A percentile compares a stretch with the other conserved stretches of the same genome.
Conservation (phyloP, 2,113 vertebrate genomes). For the Pachycephala philippinensis region DNA sequence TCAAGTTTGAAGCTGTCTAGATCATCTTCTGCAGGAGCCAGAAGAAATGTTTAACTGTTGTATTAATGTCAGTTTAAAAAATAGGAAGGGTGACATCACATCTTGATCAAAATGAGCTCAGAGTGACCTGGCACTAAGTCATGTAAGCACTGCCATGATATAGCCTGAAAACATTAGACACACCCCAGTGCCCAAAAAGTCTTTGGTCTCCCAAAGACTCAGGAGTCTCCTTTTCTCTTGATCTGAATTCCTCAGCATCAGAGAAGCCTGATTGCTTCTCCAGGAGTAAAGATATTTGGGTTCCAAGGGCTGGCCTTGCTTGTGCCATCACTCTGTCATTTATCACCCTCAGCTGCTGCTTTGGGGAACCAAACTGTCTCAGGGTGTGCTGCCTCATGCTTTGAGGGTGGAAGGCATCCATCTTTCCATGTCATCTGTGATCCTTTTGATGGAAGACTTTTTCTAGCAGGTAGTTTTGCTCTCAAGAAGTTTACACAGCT, state of each 20-base stretch:
- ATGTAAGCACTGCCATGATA: background rate
- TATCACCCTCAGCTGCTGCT: background rate
- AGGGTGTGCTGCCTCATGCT: background rate
- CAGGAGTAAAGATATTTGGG: background rate
- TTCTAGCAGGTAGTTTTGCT: background rate
- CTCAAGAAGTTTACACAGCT: background rate
- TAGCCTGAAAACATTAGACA: background rate
- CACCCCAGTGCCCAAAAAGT: background rate
- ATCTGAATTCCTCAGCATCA: background rate
- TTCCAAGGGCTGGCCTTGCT: background rate
- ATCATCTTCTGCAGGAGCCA: background rate
- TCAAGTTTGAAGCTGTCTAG: background rate
- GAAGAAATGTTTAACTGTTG: background rate
- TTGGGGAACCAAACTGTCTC: background rate
- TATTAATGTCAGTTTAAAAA: background rate
- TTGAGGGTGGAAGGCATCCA: background rate
- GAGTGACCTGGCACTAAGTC: background rate
- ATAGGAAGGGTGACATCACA: background rate
- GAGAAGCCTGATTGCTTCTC: background rate
- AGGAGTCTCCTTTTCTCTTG: background rate
- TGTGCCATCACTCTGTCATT: background rate
- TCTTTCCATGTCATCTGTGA: background rate
- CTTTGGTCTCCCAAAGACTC: background rate
- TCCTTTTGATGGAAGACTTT: background rate
- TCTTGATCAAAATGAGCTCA: background rate